phyloP scores from a whole-genome alignment of 2,797 vertebrate genomes.

The Crocidura indochinensis region DNA sequence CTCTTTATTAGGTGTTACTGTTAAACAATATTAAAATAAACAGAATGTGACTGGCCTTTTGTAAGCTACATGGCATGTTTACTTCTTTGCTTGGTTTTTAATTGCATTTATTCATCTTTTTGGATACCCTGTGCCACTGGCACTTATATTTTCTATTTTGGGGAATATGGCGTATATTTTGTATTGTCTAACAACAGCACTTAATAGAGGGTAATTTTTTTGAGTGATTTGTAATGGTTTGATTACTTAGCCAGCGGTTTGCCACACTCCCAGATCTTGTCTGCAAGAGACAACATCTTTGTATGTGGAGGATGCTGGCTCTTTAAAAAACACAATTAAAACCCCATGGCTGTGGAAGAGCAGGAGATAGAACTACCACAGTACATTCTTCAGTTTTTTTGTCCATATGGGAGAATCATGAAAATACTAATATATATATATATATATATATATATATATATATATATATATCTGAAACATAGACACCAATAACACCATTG shows the following conservation, averaged over 20 bases:
- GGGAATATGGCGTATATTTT: constrained; percentile 78
- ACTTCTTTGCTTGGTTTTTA: constrained; percentile 85
- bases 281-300: constrained; percentile 16
- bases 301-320: constrained; percentile 1
- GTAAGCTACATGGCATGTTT: constrained; percentile 85
- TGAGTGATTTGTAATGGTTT: constrained; percentile 77
- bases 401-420: neutral
- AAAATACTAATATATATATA: constrained; percentile 11
- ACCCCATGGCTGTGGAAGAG: neutral
- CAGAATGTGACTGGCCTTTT: constrained; percentile 88
- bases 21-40: constrained; percentile 92
- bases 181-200: constrained; percentile 75
- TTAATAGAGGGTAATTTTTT: constrained; percentile 71
- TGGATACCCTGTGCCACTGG: constrained; percentile 74
- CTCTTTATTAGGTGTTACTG: constrained; percentile 91
- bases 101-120: constrained; percentile 87
- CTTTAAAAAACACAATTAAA: constrained; percentile 3
- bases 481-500: neutral
- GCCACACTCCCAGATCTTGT: constrained; percentile 65
- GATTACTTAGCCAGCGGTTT: constrained; percentile 72
- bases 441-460: constrained; percentile 3
- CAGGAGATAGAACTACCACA: neutral
- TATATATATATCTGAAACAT: neutral
- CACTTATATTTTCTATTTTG: constrained; percentile 71
- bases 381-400: neutral